phyloP scores from a whole-genome alignment of 2,113 vertebrate species.

The Paratilapia polleni region DNA sequence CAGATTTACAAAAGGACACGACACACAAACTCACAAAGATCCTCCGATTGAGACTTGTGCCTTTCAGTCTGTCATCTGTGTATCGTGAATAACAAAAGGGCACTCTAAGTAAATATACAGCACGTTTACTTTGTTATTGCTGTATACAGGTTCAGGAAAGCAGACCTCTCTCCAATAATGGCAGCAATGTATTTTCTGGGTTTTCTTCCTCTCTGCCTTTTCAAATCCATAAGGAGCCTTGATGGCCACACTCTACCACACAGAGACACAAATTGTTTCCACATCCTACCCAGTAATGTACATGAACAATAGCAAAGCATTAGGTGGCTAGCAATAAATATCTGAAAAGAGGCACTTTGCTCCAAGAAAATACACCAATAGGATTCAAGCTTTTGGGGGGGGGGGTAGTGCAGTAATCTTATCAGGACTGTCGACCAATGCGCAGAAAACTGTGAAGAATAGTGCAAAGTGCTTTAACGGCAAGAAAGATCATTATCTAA shows the following conservation, averaged over 20 bases:
- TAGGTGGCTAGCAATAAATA: constrained; percentile 70
- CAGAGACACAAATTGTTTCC: constrained; percentile 64
- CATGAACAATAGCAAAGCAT: constrained; percentile 71
- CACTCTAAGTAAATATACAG: constrained; percentile 23
- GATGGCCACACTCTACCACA: constrained; percentile 57
- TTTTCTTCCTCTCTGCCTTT: constrained; percentile 30
- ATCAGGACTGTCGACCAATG: constrained; percentile 25
- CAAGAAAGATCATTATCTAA: constrained; percentile 51
- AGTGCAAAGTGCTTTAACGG: constrained; percentile 14
- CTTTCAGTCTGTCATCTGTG: constrained; percentile 40
- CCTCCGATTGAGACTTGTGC: constrained; percentile 23
- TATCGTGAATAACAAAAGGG: constrained; percentile 20
- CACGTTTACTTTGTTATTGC: constrained; percentile 48
- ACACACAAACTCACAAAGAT: constrained; percentile 45
- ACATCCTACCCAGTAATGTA: constrained; percentile 63
- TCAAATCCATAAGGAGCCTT: constrained; percentile 55
- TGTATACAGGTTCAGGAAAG: constrained; percentile 18
- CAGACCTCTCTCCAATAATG: constrained; percentile 29
- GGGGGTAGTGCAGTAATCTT: constrained; percentile 30
- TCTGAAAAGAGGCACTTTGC: constrained; percentile 64
- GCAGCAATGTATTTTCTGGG: constrained; percentile 35
- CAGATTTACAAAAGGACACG: constrained; percentile 33
- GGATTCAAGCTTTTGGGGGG: constrained; percentile 30
- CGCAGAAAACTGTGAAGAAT: constrained; percentile 31
- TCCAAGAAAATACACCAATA: constrained; percentile 47